These are phyloP conservation scores for Falco rusticolus DNA, from an alignment of 2,797 vertebrate genomes.

Conservation along the genomic window DNA sequence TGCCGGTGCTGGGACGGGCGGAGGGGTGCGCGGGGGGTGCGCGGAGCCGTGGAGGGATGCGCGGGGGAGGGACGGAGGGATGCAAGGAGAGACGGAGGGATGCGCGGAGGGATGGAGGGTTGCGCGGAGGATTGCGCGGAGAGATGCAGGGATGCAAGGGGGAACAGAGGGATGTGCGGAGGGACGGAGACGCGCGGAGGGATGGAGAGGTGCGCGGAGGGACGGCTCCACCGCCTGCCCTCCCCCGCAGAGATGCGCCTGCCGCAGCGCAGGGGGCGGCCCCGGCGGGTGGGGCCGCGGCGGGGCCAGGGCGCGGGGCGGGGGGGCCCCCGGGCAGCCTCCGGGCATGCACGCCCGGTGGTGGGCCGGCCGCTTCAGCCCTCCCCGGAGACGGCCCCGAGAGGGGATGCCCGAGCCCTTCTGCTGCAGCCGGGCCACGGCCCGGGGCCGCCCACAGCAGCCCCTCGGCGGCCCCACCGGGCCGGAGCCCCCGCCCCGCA, in stretches of 20 bases:
- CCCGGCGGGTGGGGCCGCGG: background rate
- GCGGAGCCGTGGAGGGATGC: background rate
- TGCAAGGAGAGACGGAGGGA: background rate
- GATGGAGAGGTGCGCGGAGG: background rate
- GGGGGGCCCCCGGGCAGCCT: background rate
- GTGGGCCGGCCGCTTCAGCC: background rate
- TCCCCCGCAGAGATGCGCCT: background rate
- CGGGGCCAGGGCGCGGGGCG: background rate
- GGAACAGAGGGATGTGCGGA: background rate
- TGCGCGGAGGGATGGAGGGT: background rate
- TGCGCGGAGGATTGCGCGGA: background rate
- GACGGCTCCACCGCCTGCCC: background rate
- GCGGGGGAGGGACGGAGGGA: background rate
- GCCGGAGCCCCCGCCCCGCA: background rate
- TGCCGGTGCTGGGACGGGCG: background rate
- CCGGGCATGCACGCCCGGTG: background rate
- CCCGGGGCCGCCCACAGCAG: too few species aligned
- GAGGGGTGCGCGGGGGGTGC: background rate
- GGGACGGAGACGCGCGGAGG: background rate
- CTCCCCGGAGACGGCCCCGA: too few species aligned
- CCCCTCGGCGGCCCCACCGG: background rate
- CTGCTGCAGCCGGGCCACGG: too few species aligned
- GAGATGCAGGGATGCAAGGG: background rate
- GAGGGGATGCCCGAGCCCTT: too few species aligned
- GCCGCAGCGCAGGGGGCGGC: slow-evolving; percentile 7